Evolutionary conservation across 2,797 vertebrate genomes (phyloP).

Genomic region (Centropyge bicolor): DNA sequence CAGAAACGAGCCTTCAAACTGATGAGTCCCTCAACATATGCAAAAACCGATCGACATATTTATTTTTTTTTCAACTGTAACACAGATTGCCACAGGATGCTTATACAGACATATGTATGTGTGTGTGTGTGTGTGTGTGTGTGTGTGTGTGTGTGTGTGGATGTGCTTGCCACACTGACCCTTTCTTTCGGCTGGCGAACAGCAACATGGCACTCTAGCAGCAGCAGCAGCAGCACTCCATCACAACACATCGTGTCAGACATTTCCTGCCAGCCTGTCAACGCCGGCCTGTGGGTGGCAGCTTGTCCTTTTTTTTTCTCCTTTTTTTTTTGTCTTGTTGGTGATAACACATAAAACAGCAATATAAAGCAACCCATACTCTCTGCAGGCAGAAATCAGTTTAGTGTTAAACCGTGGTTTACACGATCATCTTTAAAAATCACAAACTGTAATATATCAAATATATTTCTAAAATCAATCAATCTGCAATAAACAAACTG

Average conservation of each 20-base stretch:
- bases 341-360: conserved; percentile 25
- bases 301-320: conserved; percentile 18
- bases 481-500: neutral
- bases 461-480: conserved; percentile 5
- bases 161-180: conserved; percentile 63
- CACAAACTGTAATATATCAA: no score
- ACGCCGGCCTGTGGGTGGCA: conserved; percentile 49
- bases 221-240: conserved; percentile 38
- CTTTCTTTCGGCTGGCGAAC: conserved; percentile 56
- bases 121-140: conserved; percentile 51
- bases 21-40: conserved; percentile 21
- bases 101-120: conserved; percentile 38
- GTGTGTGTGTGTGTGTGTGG: conserved; percentile 35
- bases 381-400: conserved; percentile 27
- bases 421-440: conserved; percentile 14
- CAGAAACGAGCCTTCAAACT: conserved; percentile 35
- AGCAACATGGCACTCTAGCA: conserved; percentile 21
- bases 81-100: conserved; percentile 54
- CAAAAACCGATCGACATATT: conserved; percentile 57
- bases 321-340: conserved; percentile 40
- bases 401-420: neutral
- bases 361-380: conserved; percentile 9
- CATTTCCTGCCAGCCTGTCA: conserved; percentile 67
- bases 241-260: conserved; percentile 61
- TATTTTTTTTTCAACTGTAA: conserved; percentile 52